Evolutionary conservation across 2,888 invertebrate genomes (phyloP), one percentile per base, ranked within the genome.

Genomic region (Metopia argyrocephala): DNA sequence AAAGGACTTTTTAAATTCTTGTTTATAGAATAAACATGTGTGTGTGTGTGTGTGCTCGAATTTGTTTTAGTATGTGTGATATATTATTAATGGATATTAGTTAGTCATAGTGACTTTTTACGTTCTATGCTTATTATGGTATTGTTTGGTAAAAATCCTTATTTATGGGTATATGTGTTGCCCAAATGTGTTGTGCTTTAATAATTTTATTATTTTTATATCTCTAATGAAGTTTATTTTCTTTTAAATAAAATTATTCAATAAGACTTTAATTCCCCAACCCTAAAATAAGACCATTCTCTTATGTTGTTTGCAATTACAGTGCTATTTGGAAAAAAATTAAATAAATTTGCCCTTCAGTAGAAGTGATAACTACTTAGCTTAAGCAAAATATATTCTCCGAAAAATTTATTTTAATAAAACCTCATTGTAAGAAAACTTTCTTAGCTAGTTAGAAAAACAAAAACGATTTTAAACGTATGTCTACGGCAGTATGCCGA

Each of bases 151-250:
- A 46, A 18, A 15, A 52, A 25, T 25, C 18, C n/a, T 64, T 65
- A 45, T 59, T 31, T 21, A 7, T 38, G 25, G 31, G 27, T 64
- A 1, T 56, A 38, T 54, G 62, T 25, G 2, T 3, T 64, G 4
- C 12, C 38, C 54, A n/a, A 38, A 20, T 28, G 27, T 56, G 27
- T 65, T n/a, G 46, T 59, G 73, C 52, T 70, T 74, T 78, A 83
- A 81, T 83, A 78, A 83, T 78, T 79, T 79, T 81, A 81, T 83
- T 83, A 81, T 81, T 73, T 74, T 62, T 66, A 62, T 62, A 74
- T 66, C 73, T 71, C 74, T 78, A 73, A 80, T 83, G 75, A 73
- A 76, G 68, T 83, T 76, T n/a, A n/a, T n/a, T n/a, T n/a, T 75
- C 65, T 54, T 74, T 74, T 38, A 74, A 83, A 81, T 81, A 56